Evolutionary conservation across 2,797 vertebrate genomes (phyloP).

Genomic region (Eulemur coronatus): DNA sequence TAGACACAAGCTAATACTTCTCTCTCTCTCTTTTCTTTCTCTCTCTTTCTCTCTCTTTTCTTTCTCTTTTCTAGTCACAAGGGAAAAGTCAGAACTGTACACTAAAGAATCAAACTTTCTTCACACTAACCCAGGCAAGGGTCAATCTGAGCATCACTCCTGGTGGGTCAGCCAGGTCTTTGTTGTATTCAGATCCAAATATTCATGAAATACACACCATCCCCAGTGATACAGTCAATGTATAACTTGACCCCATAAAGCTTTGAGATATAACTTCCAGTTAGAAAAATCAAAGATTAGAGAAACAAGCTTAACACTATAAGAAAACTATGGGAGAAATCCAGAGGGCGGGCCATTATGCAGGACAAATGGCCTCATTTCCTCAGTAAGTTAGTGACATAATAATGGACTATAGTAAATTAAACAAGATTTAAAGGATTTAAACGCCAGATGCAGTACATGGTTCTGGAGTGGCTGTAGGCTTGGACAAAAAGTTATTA

Average conservation of each 20-base stretch:
- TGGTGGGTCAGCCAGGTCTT: neutral
- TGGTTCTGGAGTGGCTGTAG: neutral
- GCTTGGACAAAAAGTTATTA: neutral
- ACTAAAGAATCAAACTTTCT: neutral
- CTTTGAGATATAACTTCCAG: neutral
- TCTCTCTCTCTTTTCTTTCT: neutral
- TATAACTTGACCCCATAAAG: neutral
- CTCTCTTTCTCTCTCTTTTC: too few relatives aligned
- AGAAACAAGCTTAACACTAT: neutral
- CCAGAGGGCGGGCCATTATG: neutral
- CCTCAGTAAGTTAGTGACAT: neutral
- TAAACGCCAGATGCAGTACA: neutral
- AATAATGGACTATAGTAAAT: neutral
- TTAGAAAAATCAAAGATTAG: neutral
- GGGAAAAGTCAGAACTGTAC: neutral
- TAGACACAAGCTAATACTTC: neutral
- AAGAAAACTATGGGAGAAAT: neutral
- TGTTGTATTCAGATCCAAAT: neutral
- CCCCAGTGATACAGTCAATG: neutral
- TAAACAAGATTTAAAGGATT: neutral
- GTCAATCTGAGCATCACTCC: neutral
- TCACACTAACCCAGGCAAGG: neutral
- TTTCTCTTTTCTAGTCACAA: neutral
- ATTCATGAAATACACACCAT: neutral
- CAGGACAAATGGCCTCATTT: neutral